These are phyloP conservation scores for Larimichthys polyactis DNA, from an alignment of 2,113 vertebrate genomes.

Conservation along the genomic window DNA sequence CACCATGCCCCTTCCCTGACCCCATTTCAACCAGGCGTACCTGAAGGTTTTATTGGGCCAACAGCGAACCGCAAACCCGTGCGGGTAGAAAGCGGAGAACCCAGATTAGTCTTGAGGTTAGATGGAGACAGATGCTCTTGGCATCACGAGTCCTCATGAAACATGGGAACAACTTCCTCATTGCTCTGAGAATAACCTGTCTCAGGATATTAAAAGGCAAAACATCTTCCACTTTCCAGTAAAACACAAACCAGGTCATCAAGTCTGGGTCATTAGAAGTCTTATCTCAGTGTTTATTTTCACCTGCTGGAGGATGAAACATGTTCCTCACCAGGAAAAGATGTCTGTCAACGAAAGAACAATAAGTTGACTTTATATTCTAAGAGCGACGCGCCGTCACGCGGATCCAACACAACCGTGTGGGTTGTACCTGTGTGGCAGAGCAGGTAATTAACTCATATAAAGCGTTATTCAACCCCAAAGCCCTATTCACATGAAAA, in stretches of 20 bases:
- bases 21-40: conserved; percentile 55
- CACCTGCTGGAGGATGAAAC: not conserved
- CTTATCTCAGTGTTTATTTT: not conserved
- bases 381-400: conserved; percentile 15
- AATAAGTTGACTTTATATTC: not conserved
- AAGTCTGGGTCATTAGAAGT: not conserved
- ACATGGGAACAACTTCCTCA: conserved; percentile 47
- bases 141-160: conserved; percentile 47
- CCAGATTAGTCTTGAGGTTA: conserved; percentile 16
- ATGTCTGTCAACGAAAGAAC: not conserved
- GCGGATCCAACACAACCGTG: not conserved
- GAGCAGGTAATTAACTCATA: conserved; percentile 47
- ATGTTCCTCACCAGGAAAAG: too few species aligned
- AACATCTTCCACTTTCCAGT: not conserved
- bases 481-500: conserved; percentile 30
- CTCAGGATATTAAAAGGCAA: conserved; percentile 5
- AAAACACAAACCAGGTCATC: not conserved
- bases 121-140: conserved; percentile 16
- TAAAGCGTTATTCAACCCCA: conserved; percentile 60
- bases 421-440: conserved; percentile 40
- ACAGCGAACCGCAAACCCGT: conserved; percentile 2
- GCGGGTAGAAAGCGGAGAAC: conserved; percentile 28
- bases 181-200: conserved; percentile 40
- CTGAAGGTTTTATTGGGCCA: conserved; percentile 38
- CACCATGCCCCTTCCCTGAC: conserved; percentile 63